Percentiles rank a stretch among this genome's conserved stretches.
Conservation (phyloP, 1,140 invertebrate species). For the Drosophila albomicans region DNA sequence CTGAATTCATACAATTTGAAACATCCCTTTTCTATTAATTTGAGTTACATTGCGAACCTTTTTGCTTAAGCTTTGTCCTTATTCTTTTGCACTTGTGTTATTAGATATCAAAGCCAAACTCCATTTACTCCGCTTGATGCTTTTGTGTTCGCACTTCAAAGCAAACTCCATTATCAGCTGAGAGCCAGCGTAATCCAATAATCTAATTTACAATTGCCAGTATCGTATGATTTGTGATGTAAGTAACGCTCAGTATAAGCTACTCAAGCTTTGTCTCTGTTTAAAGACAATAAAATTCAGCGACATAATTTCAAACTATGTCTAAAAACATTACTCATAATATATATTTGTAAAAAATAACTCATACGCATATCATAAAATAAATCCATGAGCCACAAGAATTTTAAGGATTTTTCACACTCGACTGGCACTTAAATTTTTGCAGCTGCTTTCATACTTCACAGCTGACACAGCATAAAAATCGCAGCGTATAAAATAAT, state of each 20-base stretch:
- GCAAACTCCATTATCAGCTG: constrained; percentile 3
- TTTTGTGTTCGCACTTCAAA: constrained; percentile 2
- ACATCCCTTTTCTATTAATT: constrained; percentile 8
- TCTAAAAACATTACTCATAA: neutral
- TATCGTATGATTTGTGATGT: constrained; percentile 6
- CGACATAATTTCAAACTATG: neutral
- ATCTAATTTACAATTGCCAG: constrained; percentile 17
- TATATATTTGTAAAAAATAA: constrained; percentile 44
- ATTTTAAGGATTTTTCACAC: constrained; percentile 16
- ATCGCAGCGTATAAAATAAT: neutral
- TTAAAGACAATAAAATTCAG: neutral
- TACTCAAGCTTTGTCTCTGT: too few relatives aligned
- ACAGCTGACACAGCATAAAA: neutral
- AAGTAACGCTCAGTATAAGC: neutral
- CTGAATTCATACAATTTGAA: neutral
- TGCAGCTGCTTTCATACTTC: neutral
- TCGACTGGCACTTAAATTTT: constrained; percentile 1
- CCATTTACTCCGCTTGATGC: neutral
- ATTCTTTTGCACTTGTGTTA: neutral
- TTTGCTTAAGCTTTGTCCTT: constrained; percentile 6
- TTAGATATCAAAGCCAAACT: constrained; percentile 5
- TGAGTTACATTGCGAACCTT: neutral
- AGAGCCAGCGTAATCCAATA: neutral
- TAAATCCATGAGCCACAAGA: constrained; percentile 55
- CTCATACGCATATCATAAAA: constrained; percentile 62